Percentiles rank a stretch among this genome's conserved stretches.
Conservation (phyloP, 2,888 invertebrate genomes). For the Eretmocerus hayati region DNA sequence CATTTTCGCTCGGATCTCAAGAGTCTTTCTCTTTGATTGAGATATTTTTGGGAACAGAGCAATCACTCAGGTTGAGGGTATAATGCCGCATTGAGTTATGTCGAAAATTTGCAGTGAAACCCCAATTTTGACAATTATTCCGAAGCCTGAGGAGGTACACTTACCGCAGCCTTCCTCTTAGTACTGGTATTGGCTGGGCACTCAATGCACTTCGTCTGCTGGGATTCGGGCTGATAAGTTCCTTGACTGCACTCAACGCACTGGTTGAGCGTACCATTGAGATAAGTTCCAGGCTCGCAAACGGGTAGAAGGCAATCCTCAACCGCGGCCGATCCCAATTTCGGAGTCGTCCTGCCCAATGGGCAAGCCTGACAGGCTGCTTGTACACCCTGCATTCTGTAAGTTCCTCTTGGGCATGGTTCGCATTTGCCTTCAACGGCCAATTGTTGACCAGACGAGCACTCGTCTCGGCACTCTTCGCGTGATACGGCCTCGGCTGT, state of each 20-base stretch:
- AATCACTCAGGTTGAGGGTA: too few relatives aligned
- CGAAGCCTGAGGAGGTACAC: slow-evolving; percentile 39
- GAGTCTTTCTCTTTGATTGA: too few relatives aligned
- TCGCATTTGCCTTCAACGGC: slow-evolving; percentile 86
- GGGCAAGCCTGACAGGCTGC: slow-evolving; percentile 86
- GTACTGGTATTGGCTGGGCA: slow-evolving; percentile 92
- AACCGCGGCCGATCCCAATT: slow-evolving; percentile 71
- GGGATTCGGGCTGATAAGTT: slow-evolving; percentile 81
- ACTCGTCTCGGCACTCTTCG: slow-evolving; percentile 86
- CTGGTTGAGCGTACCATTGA: slow-evolving; percentile 78
- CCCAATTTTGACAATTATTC: too few relatives aligned
- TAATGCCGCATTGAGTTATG: too few relatives aligned
- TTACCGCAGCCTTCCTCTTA: slow-evolving; percentile 70
- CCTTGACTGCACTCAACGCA: slow-evolving; percentile 85
- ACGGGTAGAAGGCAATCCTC: slow-evolving; percentile 91
- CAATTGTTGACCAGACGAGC: slow-evolving; percentile 76
- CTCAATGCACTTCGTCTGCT: slow-evolving; percentile 77
- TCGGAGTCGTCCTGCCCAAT: slow-evolving; percentile 81
- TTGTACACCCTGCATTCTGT: slow-evolving; percentile 78
- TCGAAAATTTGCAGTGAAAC: too few relatives aligned
- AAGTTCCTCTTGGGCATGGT: slow-evolving; percentile 83
- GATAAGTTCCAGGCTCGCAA: slow-evolving; percentile 69
- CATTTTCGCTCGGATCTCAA: too few relatives aligned
- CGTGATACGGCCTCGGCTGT: slow-evolving; percentile 82
- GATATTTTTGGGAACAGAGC: too few relatives aligned